Conservation (phyloP, 2,113 vertebrate genomes). For the Phylloscopus trochilus region DNA sequence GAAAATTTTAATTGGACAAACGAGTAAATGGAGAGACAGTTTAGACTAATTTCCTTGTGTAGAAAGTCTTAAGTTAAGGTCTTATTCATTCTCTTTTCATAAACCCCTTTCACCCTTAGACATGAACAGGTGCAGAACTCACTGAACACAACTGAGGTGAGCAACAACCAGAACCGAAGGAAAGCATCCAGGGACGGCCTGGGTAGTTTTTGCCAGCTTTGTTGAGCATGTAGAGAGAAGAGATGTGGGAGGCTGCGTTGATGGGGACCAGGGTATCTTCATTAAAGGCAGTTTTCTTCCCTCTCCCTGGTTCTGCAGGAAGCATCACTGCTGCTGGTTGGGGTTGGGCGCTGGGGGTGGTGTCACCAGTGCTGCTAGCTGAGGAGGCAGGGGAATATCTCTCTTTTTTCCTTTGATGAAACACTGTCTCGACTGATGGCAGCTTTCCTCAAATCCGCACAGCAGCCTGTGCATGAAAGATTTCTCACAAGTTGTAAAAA, state of each 20-base stretch:
- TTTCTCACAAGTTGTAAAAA: neutral
- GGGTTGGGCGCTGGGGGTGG: neutral
- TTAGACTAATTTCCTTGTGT: neutral
- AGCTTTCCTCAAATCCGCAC: neutral
- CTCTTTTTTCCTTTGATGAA: neutral
- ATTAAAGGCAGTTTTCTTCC: neutral
- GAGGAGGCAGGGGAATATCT: neutral
- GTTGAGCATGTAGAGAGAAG: neutral
- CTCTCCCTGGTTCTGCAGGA: neutral
- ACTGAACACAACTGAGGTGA: rapidly evolving
- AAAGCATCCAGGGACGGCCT: rapidly evolving
- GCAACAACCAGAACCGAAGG: neutral
- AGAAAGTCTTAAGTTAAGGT: neutral
- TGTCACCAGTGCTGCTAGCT: neutral
- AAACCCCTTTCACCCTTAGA: neutral
- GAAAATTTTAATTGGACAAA: neutral
- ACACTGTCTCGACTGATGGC: neutral
- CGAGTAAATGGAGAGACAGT: neutral
- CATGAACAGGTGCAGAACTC: neutral
- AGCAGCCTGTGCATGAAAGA: neutral
- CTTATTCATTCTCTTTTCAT: neutral
- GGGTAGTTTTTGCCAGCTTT: neutral
- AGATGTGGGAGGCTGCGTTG: neutral
- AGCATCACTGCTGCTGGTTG: neutral
- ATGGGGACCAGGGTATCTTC: neutral